Evolutionary conservation across 2,797 vertebrate genomes (phyloP).

Genomic region (Columba guinea): DNA sequence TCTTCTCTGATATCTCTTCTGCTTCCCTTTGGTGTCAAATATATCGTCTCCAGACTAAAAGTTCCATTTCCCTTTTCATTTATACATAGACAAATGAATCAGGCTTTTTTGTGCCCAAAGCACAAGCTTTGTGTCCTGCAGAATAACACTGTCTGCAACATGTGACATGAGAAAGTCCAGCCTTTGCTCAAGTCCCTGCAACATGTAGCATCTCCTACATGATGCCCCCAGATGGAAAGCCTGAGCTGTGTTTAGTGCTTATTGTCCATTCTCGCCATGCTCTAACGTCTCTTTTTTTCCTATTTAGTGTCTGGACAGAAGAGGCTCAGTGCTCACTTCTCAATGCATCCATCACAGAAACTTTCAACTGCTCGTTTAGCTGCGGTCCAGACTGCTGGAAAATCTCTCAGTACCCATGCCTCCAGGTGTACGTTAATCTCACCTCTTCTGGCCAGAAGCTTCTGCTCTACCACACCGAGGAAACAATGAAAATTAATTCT

Average conservation of each 20-base stretch:
- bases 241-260: neutral
- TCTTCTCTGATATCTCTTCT: neutral
- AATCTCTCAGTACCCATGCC: conserved; percentile 90
- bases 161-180: neutral
- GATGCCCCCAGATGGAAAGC: neutral
- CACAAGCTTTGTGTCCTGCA: neutral
- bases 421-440: conserved; percentile 92
- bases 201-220: neutral
- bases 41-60: neutral
- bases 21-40: neutral
- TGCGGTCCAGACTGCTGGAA: conserved; percentile 92
- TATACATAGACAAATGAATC: neutral
- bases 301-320: conserved; percentile 88
- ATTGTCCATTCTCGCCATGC: neutral
- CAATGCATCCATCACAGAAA: conserved; percentile 87
- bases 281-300: conserved; percentile 14
- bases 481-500: conserved; percentile 87
- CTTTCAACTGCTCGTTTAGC: conserved; percentile 92
- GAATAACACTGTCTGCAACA: neutral
- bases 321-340: conserved; percentile 87
- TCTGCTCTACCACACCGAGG: conserved; percentile 89
- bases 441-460: conserved; percentile 86
- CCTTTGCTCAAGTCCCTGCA: neutral
- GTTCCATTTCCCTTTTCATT: neutral
- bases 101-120: neutral